Evolutionary conservation across 92 coral and sea anemone genomes (phyloP).

Genomic region (Palythoa grandiflora): DNA sequence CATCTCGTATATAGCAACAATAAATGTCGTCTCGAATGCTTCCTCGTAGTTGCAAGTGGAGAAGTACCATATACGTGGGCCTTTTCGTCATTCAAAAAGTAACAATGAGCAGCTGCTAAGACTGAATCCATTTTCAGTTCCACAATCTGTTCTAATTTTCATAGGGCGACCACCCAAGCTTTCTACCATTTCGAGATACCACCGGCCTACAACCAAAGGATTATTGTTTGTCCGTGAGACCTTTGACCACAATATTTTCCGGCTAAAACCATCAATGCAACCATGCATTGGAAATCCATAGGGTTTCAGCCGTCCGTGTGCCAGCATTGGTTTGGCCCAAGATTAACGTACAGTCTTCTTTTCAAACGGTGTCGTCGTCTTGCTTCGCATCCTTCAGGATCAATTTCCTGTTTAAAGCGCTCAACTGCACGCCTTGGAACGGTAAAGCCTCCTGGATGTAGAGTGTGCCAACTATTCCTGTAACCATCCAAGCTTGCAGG

Average conservation of each 20-base stretch:
- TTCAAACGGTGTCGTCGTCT: constrained; percentile 56
- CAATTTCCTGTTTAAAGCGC: constrained; percentile 48
- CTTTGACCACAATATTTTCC: constrained; percentile 55
- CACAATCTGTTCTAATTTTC: constrained; percentile 61
- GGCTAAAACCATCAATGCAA: constrained; percentile 47
- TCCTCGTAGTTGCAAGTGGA: constrained; percentile 41
- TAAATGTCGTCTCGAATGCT: too few species aligned
- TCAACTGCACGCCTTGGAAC: constrained; percentile 44
- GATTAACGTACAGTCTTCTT: constrained; percentile 46
- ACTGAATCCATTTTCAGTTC: constrained; percentile 66
- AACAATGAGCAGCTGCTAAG: constrained; percentile 40
- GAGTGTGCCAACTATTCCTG: constrained; percentile 42
- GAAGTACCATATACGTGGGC: constrained; percentile 66
- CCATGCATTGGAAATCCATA: constrained; percentile 11
- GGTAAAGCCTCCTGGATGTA: constrained; percentile 45
- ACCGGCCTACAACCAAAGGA: constrained; percentile 52
- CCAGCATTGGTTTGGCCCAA: constrained; percentile 55
- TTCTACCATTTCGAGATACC: constrained; percentile 49
- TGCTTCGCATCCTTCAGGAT: constrained; percentile 62
- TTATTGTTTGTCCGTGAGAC: constrained; percentile 57
- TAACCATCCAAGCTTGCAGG: constrained; percentile 52
- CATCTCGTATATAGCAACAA: too few species aligned
- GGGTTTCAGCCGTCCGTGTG: constrained; percentile 34
- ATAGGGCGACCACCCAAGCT: constrained; percentile 58
- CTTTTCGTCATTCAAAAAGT: constrained; percentile 36